Evolutionary conservation across 2,113 vertebrate genomes (phyloP), one percentile per base, ranked within the genome.

Genomic region (Pipa parva): DNA sequence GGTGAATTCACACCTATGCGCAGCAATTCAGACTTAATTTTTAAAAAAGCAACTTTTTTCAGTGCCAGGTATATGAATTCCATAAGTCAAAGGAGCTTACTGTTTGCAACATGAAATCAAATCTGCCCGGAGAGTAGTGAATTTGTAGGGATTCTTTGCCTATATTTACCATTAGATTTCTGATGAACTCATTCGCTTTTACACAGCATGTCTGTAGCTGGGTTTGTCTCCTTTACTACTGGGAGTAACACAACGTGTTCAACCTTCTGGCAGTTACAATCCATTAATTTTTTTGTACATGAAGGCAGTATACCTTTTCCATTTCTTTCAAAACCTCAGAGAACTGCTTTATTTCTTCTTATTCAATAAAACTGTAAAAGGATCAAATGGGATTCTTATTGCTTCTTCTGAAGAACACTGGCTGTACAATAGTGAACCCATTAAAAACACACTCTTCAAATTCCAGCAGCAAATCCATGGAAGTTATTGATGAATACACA

Each of bases 301-400:
- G 52, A 56, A 56, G 18, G 6, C 46, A 49, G 11, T 59, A 18
- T 27, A 45, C 21, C 42, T 42, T 25, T 67, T 59, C 54, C 24
- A 59, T 67, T 58, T 58, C 54, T 27, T 31, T 20, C 18, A 18
- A n/a, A 36, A 45, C 54, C 26, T 11, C 21, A 25, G 21, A 50
- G 29, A 42, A 67, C 39, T 58, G 27, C 42, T 49, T 59, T 22
- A 67, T 59, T 67, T 48, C 39, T 48, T 31, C 63, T 48, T 42
- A 36, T 59, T 46, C 45, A 67, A 67, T 59, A 59, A 45, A 39
- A 57, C 22, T 24, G 28, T 36, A 49, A 22, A 67, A 49, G 55
- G 55, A 59, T 67, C 22, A 67, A 59, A 33, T 59, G 24, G 54
- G 25, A 67, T 59, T 58, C 39, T 48, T 59, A 58, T 57, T 45